Conservation (phyloP, 2,113 vertebrate species). For the Sapajus apella region DNA sequence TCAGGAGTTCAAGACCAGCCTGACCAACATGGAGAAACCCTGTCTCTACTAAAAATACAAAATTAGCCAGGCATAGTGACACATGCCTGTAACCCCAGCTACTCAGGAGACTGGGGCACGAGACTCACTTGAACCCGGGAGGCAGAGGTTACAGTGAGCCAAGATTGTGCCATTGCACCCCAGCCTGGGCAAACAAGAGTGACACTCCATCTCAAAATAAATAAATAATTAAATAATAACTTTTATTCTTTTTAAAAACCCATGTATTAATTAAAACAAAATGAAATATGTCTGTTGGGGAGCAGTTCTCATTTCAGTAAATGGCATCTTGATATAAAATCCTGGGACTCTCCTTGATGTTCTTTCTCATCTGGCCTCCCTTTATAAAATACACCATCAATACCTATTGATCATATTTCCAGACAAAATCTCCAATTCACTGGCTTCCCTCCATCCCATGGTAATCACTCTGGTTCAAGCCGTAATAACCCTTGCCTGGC, state of each 20-base stretch:
- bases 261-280: not conserved
- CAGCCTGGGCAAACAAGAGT: too few species aligned
- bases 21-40: too few species aligned
- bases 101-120: too few species aligned
- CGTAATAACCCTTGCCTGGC: not conserved
- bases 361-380: not conserved
- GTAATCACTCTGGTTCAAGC: not conserved
- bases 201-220: too few species aligned
- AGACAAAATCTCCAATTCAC: constrained; percentile 12
- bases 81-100: too few species aligned
- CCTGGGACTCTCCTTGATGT: not conserved
- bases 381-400: not conserved
- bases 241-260: not conserved
- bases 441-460: not conserved
- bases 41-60: too few species aligned
- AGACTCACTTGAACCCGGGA: too few species aligned
- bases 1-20: too few species aligned
- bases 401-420: not conserved
- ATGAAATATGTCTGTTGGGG: not conserved
- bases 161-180: too few species aligned
- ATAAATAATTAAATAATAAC: too few species aligned
- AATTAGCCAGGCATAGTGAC: too few species aligned
- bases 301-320: constrained; percentile 14
- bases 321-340: not conserved
- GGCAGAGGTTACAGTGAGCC: too few species aligned